Base-by-base conservation (phyloP, 2,888 invertebrate species). In the Caenorhabditis japonica region DNA sequence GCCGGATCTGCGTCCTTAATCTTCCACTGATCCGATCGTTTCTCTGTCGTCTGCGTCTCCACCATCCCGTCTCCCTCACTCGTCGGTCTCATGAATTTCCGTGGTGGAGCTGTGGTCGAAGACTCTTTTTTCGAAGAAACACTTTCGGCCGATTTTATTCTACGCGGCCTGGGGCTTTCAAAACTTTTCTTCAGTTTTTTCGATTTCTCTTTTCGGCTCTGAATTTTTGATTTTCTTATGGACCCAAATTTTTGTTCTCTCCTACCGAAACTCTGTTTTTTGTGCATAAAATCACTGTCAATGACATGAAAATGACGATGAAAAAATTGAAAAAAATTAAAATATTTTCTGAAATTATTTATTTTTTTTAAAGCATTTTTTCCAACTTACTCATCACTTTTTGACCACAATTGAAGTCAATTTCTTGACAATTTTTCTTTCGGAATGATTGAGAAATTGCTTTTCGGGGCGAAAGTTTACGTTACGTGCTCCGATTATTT, bases 41-140 rank as follows among this genome's bases (percentile, higher is more conserved):
- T 51, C 21, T 41, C 19, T 4, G 41, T 51, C 12, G 19, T 7
- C 1, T 21, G 21, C 25, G 10, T 39, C 30, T 62, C 62, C 33
- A 53, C n/a, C n/a, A n/a, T 17, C 19, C 62, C 62, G 33, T 62
- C 62, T 15, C 55, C 62, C 47, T 62, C 62, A 47, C 62, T 38
- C 39, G 62, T 62, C 23, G 62, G 62, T 39, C 62, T 55, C n/a
- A 62, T 7, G 13, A 44, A 44, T 46, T 33, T 61, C 21, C 30
- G 39, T 27, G 13, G n/a, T 7, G 33, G 4, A 5, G 15, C 12
- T 17, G 25, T 27, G 19, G 23, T n/a, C n/a, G n/a, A n/a, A n/a
- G n/a, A n/a, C n/a, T n/a, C n/a, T n/a, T n/a, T n/a, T n/a, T n/a
- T n/a, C n/a, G n/a, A n/a, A n/a, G n/a, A n/a, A n/a, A n/a, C n/a